Conservation (phyloP, 2,113 vertebrate genomes). For the Oenanthe melanoleuca region DNA sequence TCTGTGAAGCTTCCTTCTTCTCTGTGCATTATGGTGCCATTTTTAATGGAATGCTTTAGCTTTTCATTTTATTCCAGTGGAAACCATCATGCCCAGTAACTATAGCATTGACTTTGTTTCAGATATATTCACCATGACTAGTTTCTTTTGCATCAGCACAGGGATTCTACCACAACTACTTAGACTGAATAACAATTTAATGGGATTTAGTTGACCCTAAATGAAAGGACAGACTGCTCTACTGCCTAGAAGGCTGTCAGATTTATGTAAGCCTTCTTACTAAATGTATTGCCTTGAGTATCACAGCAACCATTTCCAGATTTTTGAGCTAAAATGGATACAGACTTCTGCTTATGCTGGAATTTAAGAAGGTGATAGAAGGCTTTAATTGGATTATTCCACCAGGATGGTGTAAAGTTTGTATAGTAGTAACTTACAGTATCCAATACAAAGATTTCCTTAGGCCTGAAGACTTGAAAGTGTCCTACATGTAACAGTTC, state of each 20-base stretch:
- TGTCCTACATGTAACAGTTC: neutral
- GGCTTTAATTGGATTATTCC: neutral
- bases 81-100: neutral
- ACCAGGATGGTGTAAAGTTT: neutral
- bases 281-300: neutral
- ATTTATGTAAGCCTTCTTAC: neutral
- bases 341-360: neutral
- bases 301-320: neutral
- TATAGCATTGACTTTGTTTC: neutral
- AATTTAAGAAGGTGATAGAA: neutral
- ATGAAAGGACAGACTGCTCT: neutral
- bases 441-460: neutral
- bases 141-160: neutral
- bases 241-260: neutral
- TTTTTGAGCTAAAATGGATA: neutral
- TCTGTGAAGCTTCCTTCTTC: neutral
- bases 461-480: neutral
- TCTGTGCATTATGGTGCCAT: neutral
- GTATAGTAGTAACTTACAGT: neutral
- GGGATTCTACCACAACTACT: neutral
- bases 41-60: neutral
- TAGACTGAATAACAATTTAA: neutral
- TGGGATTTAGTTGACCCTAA: conserved; percentile 1
- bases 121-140: neutral
- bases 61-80: neutral